A percentile compares a stretch with the other conserved stretches of the same genome.
phyloP scores from a whole-genome alignment of 2,797 vertebrate species.

The Neostethus bicornis region DNA sequence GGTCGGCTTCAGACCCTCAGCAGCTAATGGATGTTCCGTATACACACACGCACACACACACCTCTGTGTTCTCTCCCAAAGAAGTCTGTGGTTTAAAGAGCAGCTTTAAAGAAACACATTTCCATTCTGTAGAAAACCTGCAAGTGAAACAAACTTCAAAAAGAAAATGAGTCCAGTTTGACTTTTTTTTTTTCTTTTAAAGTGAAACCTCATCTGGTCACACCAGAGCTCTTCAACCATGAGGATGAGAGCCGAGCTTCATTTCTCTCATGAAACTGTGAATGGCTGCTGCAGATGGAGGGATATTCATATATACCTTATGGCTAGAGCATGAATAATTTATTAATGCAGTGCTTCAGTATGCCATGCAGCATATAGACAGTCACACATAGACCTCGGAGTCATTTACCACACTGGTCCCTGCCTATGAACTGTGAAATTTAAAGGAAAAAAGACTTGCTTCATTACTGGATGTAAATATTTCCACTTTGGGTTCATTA shows the following conservation, averaged over 20 bases:
- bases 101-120: slow-evolving; percentile 7
- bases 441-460: slow-evolving; percentile 1
- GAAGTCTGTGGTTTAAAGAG: slow-evolving; percentile 33
- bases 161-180: slow-evolving; percentile 10
- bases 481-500: slow-evolving; percentile 1
- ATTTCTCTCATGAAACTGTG: slow-evolving; percentile 26
- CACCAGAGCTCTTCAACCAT: slow-evolving; percentile 6
- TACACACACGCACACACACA: slow-evolving; percentile 14
- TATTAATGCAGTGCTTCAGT: slow-evolving; percentile 34
- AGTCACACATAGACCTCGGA: not conserved
- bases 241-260: slow-evolving; percentile 12
- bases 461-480: not conserved
- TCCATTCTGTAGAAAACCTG: not conserved
- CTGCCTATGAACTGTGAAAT: slow-evolving; percentile 12
- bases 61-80: slow-evolving; percentile 38
- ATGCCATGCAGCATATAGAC: slow-evolving; percentile 17
- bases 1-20: slow-evolving; percentile 19
- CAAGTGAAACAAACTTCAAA: slow-evolving; percentile 6
- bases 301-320: slow-evolving; percentile 29
- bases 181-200: not conserved
- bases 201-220: slow-evolving; percentile 24
- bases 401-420: slow-evolving; percentile 18
- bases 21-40: slow-evolving; percentile 43
- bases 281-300: slow-evolving; percentile 5
- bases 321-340: slow-evolving; percentile 51